Evolutionary conservation across 2,888 invertebrate genomes (phyloP).

Genomic region (Drosophila barbarae): DNA sequence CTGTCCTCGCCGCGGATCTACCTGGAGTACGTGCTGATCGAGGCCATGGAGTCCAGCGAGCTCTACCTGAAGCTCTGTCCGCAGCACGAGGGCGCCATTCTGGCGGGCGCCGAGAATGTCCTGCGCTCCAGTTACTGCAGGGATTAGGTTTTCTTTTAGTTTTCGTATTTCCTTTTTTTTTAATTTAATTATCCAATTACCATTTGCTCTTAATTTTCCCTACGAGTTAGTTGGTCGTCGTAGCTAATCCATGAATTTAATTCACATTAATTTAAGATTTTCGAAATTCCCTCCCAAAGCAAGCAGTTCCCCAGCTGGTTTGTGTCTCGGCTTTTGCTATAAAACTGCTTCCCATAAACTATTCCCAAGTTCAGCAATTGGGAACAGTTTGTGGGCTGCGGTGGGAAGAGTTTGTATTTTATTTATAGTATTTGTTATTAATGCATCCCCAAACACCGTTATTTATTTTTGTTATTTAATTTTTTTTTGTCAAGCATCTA

Average conservation of each 20-base stretch:
- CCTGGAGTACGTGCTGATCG: slow-evolving; percentile 85
- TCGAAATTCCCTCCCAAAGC: not conserved
- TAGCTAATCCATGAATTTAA: slow-evolving; percentile 5
- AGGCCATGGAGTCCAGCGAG: slow-evolving; percentile 85
- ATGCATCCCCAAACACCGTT: slow-evolving; percentile 18
- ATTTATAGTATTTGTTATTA: slow-evolving; percentile 54
- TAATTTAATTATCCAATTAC: not conserved
- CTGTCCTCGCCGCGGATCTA: slow-evolving; percentile 87
- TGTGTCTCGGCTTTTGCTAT: slow-evolving; percentile 1
- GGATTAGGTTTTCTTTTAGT: slow-evolving; percentile 29
- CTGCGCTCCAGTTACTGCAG: slow-evolving; percentile 73
- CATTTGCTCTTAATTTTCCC: too few relatives aligned
- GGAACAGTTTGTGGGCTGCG: not conserved
- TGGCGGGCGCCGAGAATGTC: slow-evolving; percentile 81
- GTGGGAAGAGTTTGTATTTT: slow-evolving; percentile 51
- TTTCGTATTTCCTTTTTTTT: not conserved
- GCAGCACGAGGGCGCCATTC: slow-evolving; percentile 82
- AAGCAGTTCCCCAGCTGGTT: not conserved
- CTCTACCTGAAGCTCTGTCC: slow-evolving; percentile 83
- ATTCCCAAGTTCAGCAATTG: not conserved
- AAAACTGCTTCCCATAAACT: slow-evolving; percentile 1
- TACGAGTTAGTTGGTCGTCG: not conserved
- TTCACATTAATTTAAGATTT: not conserved
- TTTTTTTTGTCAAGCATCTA: slow-evolving; percentile 19
- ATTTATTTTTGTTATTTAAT: slow-evolving; percentile 38